phyloP scores from a whole-genome alignment of 2,797 vertebrate species.

The Sebastiscus tertius region DNA sequence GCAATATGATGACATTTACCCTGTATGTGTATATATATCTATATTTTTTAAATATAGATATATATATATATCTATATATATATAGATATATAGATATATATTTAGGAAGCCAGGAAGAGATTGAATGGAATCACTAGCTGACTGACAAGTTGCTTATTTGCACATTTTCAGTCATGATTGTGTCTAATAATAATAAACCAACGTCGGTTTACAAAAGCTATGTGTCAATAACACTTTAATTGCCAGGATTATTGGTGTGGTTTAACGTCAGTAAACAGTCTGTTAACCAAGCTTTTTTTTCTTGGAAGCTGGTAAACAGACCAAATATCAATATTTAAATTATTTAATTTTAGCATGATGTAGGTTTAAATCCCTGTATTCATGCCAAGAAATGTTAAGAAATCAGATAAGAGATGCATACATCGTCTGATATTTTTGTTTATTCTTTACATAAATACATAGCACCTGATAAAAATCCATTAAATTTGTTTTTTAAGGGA shows the following conservation, averaged over 20 bases:
- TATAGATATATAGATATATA: too few species aligned
- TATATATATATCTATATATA: too few species aligned
- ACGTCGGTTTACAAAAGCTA: background rate
- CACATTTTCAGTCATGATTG: background rate
- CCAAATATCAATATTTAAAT: background rate
- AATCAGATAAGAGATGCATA: background rate
- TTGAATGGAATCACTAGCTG: constrained; percentile 71
- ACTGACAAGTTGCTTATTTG: constrained; percentile 15
- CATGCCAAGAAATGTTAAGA: too few species aligned
- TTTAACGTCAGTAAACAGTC: background rate
- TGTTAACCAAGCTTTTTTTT: background rate
- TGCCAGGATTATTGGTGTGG: background rate
- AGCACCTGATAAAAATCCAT: too few species aligned
- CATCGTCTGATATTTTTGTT: background rate
- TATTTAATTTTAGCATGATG: background rate
- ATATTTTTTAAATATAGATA: too few species aligned
- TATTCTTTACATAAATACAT: too few species aligned
- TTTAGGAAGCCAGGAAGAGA: constrained; percentile 15
- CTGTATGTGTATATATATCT: too few species aligned
- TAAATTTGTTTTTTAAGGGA: too few species aligned
- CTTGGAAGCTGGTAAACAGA: background rate
- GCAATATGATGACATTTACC: too few species aligned
- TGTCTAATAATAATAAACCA: background rate
- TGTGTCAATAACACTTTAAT: background rate
- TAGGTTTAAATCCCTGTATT: background rate